Base-by-base conservation (phyloP, 2,888 invertebrate species). In the Arenicola marina region DNA sequence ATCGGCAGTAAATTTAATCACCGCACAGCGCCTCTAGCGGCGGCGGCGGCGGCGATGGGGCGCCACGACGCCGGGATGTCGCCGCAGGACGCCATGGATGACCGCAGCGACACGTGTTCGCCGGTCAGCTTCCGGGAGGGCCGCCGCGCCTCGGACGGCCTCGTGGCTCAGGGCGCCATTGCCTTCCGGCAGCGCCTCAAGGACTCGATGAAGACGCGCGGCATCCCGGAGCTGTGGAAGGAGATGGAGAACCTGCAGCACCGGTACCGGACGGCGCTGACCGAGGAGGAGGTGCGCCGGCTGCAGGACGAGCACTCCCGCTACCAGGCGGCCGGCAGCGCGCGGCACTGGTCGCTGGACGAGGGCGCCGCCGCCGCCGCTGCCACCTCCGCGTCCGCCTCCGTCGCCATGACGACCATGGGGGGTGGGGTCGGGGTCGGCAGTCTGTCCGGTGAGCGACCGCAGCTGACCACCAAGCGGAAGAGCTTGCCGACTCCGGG, bases 111-210 rank as follows among this genome's bases (percentile, higher is more conserved):
- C 63, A 79, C 90, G 21, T 85, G 91, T 66, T 92, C 92, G 63
- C 93, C 94, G 0, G 91, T 93, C 7, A 92, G 92, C 82, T 93
- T 93, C 82, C 84, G 88, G 58, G 85, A 86, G 75, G 86, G 87
- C 11, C 73, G 85, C 2, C 87, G 95, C 63, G 95, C 95, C 0
- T 95, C 94, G 74, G 95, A 95, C 79, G 95, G 95, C 3, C 85
- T 95, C 48, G 92, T 95, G 31, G 91, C 84, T 21, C 83, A 82
- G 68, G 84, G 83, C 63, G 87, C 87, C 60, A 85, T 90, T 62
- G 90, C 91, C 33, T 91, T 91, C 80, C 89, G 89, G 71, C 91
- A 91, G 79, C 87, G 90, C 69, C 84, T 92, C 59, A 89, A 89
- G 72, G 92, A 92, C 81, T 89, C 90, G 67, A 90, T 89, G 77